These are phyloP conservation scores for Xanthorhoe spadicearia DNA, from an alignment of 2,888 invertebrate species.

Conservation along the genomic window DNA sequence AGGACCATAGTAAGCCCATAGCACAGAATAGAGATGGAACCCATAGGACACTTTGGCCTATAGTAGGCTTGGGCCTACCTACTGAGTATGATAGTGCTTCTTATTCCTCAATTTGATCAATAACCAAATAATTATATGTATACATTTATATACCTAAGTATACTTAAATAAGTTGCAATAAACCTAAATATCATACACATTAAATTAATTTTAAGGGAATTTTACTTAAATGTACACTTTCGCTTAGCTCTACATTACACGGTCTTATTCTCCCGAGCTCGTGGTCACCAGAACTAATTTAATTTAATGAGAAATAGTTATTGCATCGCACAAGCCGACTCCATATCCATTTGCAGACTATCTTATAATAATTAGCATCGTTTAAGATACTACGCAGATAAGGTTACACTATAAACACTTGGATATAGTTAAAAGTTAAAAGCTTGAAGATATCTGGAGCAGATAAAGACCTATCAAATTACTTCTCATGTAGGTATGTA, in stretches of 20 bases:
- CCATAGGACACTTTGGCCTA: too few relatives aligned
- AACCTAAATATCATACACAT: too few relatives aligned
- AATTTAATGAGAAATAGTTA: constrained; percentile 49
- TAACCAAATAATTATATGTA: too few relatives aligned
- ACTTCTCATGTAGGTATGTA: not conserved
- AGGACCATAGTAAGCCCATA: too few relatives aligned
- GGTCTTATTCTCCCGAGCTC: not conserved
- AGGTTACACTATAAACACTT: constrained; percentile 41
- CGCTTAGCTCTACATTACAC: constrained; percentile 1
- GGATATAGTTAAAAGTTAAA: constrained; percentile 15
- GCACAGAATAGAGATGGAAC: too few relatives aligned
- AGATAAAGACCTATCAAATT: not conserved
- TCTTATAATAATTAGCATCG: constrained; percentile 52
- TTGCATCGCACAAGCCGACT: constrained; percentile 41
- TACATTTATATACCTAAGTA: too few relatives aligned
- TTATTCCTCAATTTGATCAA: too few relatives aligned
- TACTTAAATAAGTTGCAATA: too few relatives aligned
- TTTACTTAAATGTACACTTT: too few relatives aligned
- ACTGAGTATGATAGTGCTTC: too few relatives aligned
- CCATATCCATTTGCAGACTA: constrained; percentile 45
- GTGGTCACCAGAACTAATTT: constrained; percentile 37
- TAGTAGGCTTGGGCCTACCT: too few relatives aligned
- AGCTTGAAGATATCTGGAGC: constrained; percentile 7
- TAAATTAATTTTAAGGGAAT: too few relatives aligned
- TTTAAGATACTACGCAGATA: constrained; percentile 54